Conservation (phyloP, 1,140 invertebrate species). For the Drosophila neocordata region DNA sequence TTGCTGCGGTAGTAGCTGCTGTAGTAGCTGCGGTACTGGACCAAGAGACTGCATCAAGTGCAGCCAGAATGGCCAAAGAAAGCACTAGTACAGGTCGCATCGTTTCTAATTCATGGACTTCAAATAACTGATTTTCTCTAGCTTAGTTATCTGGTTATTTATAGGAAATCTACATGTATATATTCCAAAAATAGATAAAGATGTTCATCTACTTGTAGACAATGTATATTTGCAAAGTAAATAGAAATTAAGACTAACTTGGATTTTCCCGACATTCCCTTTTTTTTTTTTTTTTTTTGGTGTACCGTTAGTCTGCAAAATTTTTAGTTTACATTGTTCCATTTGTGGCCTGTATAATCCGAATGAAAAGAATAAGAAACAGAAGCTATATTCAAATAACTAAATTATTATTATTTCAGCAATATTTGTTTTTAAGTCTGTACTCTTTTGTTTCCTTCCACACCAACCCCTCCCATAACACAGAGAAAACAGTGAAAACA, state of each 20-base stretch:
- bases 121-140: background rate
- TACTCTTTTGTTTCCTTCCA: background rate
- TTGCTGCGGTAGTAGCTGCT: background rate
- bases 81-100: background rate
- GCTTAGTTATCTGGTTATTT: background rate
- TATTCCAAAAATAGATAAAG: background rate
- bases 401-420: background rate
- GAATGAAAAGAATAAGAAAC: background rate
- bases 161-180: background rate
- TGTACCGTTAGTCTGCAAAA: background rate
- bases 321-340: constrained; percentile 2
- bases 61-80: background rate
- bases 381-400: background rate
- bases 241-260: background rate
- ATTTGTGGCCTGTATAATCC: background rate
- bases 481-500: background rate
- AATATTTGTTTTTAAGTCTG: background rate
- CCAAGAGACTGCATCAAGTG: background rate
- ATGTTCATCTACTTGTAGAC: background rate
- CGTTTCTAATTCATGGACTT: background rate
- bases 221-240: background rate
- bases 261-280: background rate
- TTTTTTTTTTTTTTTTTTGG: background rate
- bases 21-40: background rate
- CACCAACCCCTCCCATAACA: too few relatives aligned